Conservation (phyloP, 1,140 invertebrate genomes). For the Drosophila arizonae region DNA sequence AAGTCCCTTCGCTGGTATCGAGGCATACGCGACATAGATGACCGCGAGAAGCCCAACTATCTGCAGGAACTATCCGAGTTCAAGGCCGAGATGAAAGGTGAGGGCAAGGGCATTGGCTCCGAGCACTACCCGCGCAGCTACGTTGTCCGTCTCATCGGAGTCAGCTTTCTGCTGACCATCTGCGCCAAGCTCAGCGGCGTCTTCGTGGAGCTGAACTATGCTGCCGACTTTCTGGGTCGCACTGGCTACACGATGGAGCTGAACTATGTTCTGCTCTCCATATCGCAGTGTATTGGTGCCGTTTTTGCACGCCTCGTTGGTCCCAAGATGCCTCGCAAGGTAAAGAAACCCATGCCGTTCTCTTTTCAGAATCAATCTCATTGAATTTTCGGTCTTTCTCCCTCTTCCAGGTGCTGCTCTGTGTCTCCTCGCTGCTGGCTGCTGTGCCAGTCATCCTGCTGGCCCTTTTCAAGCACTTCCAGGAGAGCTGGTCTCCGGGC, state of each 20-base stretch:
- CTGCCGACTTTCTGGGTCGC: constrained; percentile 58
- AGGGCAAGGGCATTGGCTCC: constrained; percentile 31
- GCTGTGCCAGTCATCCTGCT: constrained; percentile 48
- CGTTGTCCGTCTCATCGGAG: constrained; percentile 52
- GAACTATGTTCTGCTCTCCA: constrained; percentile 56
- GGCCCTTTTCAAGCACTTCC: constrained; percentile 59
- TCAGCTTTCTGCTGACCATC: constrained; percentile 60
- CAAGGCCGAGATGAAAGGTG: constrained; percentile 46
- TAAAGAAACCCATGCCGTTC: background rate
- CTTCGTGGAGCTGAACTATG: constrained; percentile 64
- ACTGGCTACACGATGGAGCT: constrained; percentile 53
- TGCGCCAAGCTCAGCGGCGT: constrained; percentile 70
- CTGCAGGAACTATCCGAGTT: constrained; percentile 60
- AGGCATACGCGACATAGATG: constrained; percentile 69
- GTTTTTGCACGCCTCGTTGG: constrained; percentile 53
- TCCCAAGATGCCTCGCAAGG: constrained; percentile 56
- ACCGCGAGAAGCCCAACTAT: constrained; percentile 67
- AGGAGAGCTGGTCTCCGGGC: constrained; percentile 29
- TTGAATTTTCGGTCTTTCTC: background rate
- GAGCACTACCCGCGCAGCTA: constrained; percentile 49
- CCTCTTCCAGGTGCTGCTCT: constrained; percentile 50
- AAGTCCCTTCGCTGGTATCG: constrained; percentile 84
- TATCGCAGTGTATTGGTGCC: constrained; percentile 53
- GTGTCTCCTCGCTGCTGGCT: constrained; percentile 61
- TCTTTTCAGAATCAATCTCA: background rate